Percentiles rank a stretch among this genome's conserved stretches.
phyloP scores from a whole-genome alignment of 1,140 invertebrate species.

The Drosophila hydei region DNA sequence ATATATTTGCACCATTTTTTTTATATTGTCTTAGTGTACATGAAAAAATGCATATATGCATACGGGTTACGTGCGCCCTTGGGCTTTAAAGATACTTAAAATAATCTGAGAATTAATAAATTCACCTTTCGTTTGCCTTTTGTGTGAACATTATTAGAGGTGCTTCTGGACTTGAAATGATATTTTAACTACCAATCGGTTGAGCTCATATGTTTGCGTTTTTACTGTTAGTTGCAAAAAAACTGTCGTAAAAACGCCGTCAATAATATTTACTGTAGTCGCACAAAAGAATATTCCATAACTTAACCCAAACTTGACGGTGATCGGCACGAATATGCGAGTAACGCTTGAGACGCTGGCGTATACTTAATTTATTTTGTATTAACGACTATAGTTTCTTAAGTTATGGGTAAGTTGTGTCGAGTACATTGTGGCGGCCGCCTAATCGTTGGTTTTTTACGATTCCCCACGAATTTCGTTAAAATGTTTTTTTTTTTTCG shows the following conservation, averaged over 20 bases:
- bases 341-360: constrained; percentile 17
- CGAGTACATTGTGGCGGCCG: background rate
- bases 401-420: constrained; percentile 24
- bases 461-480: constrained; percentile 22
- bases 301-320: background rate
- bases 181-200: constrained; percentile 3
- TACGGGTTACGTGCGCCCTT: background rate
- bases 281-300: background rate
- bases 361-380: constrained; percentile 49
- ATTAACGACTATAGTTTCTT: constrained; percentile 45
- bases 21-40: background rate
- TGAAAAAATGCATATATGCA: constrained; percentile 23
- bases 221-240: background rate
- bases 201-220: constrained; percentile 4
- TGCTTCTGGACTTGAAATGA: constrained; percentile 8
- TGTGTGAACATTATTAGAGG: background rate
- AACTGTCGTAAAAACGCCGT: constrained; percentile 8
- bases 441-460: constrained; percentile 24
- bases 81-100: background rate
- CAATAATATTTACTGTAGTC: background rate
- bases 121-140: background rate
- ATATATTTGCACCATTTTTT: background rate
- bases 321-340: constrained; percentile 24
- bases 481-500: constrained; percentile 28
- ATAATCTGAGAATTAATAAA: background rate